Evolutionary conservation across 2,888 invertebrate genomes (phyloP).

Genomic region (Yponomeuta plumbellus): DNA sequence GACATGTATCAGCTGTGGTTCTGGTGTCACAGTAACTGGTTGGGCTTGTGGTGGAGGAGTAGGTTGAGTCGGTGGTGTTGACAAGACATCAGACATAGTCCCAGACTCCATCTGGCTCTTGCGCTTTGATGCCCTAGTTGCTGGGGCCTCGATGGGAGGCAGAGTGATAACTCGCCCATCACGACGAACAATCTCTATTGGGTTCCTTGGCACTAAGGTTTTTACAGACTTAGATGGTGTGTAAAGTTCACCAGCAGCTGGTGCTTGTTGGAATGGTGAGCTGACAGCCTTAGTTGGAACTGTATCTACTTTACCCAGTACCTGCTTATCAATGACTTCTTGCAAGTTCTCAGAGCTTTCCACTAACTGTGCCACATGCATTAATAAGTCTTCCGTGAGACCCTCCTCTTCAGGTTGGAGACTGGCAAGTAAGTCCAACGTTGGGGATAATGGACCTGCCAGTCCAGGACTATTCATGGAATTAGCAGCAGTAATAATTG

Average conservation of each 20-base stretch:
- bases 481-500: conserved; percentile 44
- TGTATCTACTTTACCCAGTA: conserved; percentile 67
- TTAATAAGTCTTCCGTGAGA: conserved; percentile 81
- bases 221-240: conserved; percentile 47
- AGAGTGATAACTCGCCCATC: conserved; percentile 86
- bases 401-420: conserved; percentile 80
- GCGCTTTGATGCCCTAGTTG: conserved; percentile 84
- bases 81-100: conserved; percentile 30
- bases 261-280: conserved; percentile 33
- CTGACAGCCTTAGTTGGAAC: conserved; percentile 36
- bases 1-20: conserved; percentile 35
- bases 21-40: conserved; percentile 24
- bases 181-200: conserved; percentile 83
- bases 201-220: conserved; percentile 57
- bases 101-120: conserved; percentile 64
- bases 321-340: conserved; percentile 83
- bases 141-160: conserved; percentile 89
- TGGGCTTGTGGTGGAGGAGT: conserved; percentile 27
- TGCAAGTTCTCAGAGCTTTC: conserved; percentile 82
- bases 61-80: conserved; percentile 19
- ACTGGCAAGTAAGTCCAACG: conserved; percentile 75
- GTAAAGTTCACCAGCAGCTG: conserved; percentile 28
- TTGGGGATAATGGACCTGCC: conserved; percentile 75
- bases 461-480: conserved; percentile 69
- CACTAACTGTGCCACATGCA: conserved; percentile 84